Base-by-base conservation (phyloP, 2,113 vertebrate genomes). In the Petrocephalus microphthalmus region DNA sequence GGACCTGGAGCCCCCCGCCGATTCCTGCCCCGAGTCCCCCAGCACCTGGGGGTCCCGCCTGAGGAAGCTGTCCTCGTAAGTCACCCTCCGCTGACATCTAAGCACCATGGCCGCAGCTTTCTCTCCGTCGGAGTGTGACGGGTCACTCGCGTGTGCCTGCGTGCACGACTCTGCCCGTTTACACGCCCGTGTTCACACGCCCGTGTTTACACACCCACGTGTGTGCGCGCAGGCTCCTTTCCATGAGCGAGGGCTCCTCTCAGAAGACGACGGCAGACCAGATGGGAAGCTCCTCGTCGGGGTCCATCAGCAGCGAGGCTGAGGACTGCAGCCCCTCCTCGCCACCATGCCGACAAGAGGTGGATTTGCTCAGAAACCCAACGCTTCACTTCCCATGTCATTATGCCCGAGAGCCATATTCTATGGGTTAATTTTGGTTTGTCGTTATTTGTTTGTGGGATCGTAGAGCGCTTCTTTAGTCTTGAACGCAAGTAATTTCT, bases 11-110 rank as follows among this genome's bases (percentile, higher is more conserved):
- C 96, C 96, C 0, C 97, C 96, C 0, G 93, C 96, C 0, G 96
- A 97, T 90, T 95, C 95, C 10, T 97, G 96, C 88, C 97, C 97
- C 87, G 94, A 88, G 81, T 98, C 97, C 49, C 97, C 97, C 11
- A 92, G 89, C 5, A 84, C 92, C 51, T 95, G 95, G 91, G 95
- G 95, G 85, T 92, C 93, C 10, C 94, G 95, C 6, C 95, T 96
- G 88, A 97, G 95, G 93, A 96, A 97, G 56, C 94, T 97, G 11
- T 91, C 94, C 53, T 92, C 92, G 97, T 97, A 95, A 95, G 97
- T 96, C 82, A 37, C 84, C 17, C 53, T 13, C 33, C 11, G 0
- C 85, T 15, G 25, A 29, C 60, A 67, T 29, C 60, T 67, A 29
- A 29, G 29, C 29, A n/a, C 20, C 33, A 33, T 5, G 45, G 37